These are phyloP conservation scores for Cossypha niveicapilla DNA, from an alignment of 2,797 vertebrate species.

Conservation along the genomic window DNA sequence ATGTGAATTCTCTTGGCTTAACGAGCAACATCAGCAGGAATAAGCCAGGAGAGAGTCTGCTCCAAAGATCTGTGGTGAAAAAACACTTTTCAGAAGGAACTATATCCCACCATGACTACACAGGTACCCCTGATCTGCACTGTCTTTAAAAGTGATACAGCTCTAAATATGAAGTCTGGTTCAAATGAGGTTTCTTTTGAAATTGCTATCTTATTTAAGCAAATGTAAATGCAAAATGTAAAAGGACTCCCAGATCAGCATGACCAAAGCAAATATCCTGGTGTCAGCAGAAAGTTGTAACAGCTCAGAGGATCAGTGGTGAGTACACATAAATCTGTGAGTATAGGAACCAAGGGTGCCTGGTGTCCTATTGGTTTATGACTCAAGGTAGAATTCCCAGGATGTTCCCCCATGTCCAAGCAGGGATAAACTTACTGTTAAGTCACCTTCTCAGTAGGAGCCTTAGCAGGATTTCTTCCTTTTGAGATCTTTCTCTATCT, in stretches of 20 bases:
- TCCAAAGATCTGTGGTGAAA: not conserved
- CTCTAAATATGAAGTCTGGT: not conserved
- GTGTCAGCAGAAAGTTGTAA: not conserved
- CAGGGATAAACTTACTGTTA: not conserved
- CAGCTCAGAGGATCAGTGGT: not conserved
- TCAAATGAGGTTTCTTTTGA: not conserved
- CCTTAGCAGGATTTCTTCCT: not conserved
- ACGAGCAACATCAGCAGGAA: not conserved
- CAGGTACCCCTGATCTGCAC: not conserved
- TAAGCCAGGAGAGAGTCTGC: not conserved
- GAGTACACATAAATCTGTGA: not conserved
- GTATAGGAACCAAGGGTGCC: not conserved
- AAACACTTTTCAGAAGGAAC: not conserved
- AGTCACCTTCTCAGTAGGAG: not conserved
- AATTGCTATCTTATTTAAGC: not conserved
- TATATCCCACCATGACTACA: not conserved
- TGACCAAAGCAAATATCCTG: not conserved
- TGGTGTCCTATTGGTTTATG: not conserved
- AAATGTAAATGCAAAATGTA: not conserved
- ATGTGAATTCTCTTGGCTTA: not conserved
- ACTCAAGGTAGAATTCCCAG: not conserved
- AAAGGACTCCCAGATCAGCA: not conserved
- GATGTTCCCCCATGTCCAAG: not conserved
- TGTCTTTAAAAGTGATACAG: not conserved
- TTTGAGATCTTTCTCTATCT: not conserved